Evolutionary conservation across 1,140 invertebrate species (phyloP).

Genomic region (Hydropsyche tenuis): DNA sequence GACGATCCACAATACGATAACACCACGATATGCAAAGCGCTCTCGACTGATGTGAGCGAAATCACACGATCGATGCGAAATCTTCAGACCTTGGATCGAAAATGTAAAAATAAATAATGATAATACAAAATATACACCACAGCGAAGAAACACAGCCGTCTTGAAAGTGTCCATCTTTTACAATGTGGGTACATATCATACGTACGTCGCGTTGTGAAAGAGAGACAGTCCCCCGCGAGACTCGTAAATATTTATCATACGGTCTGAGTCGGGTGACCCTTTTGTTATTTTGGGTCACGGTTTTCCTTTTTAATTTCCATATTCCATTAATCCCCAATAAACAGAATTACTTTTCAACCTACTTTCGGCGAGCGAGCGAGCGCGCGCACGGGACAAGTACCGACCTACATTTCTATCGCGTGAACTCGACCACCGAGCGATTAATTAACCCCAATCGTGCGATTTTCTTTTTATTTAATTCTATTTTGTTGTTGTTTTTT

Average conservation of each 20-base stretch:
- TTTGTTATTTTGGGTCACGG: slow-evolving; percentile 33
- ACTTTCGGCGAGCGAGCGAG: slow-evolving; percentile 9
- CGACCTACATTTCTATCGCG: slow-evolving; percentile 16
- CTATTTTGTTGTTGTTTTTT: background rate
- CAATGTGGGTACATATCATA: too few species aligned
- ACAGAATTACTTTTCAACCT: slow-evolving; percentile 35
- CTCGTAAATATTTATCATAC: slow-evolving; percentile 20
- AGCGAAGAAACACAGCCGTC: too few species aligned
- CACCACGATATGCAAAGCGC: too few species aligned
- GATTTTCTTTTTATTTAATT: slow-evolving; percentile 6
- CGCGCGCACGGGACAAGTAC: slow-evolving; percentile 15
- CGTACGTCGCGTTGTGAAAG: background rate
- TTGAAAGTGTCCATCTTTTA: too few species aligned
- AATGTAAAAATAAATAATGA: too few species aligned
- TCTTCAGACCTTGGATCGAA: too few species aligned
- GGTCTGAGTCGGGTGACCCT: slow-evolving; percentile 1
- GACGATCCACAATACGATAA: too few species aligned
- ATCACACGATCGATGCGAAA: too few species aligned
- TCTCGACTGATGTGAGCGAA: too few species aligned
- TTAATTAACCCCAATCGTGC: slow-evolving; percentile 25
- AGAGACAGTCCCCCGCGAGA: background rate
- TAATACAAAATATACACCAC: too few species aligned
- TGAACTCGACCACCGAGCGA: slow-evolving; percentile 11
- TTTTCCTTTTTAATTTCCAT: slow-evolving; percentile 32
- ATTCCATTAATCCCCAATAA: slow-evolving; percentile 36